Conservation (phyloP, 2,888 invertebrate species). For the Temnothorax ravouxi region DNA sequence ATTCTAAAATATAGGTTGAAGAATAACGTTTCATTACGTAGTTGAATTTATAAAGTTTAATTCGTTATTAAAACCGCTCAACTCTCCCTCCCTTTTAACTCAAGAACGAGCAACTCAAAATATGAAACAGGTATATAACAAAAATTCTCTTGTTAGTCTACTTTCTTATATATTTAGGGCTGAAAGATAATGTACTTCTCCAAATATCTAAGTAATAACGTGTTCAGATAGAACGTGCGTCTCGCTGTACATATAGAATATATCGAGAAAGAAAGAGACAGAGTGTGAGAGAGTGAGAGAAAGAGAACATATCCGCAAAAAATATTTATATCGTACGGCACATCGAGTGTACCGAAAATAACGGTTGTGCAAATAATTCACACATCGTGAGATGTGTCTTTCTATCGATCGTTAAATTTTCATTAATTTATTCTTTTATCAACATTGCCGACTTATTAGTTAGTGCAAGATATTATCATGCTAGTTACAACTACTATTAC, state of each 20-base stretch:
- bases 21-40: neutral
- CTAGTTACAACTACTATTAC: slow-evolving; percentile 27
- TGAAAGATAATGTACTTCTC: slow-evolving; percentile 23
- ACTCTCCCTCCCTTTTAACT: neutral
- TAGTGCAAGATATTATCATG: slow-evolving; percentile 33
- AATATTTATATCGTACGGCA: slow-evolving; percentile 27
- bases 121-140: neutral
- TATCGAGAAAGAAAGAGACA: slow-evolving; percentile 13
- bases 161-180: neutral
- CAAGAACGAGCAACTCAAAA: neutral
- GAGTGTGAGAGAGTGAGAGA: neutral
- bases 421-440: slow-evolving; percentile 52
- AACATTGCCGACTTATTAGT: neutral
- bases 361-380: slow-evolving; percentile 42
- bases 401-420: slow-evolving; percentile 25
- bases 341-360: slow-evolving; percentile 5
- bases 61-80: neutral
- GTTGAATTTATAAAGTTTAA: neutral
- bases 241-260: slow-evolving; percentile 40
- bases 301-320: neutral
- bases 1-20: neutral
- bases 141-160: neutral
- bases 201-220: slow-evolving; percentile 19
- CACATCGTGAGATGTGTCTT: slow-evolving; percentile 9
- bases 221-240: slow-evolving; percentile 4